phyloP scores from a whole-genome alignment of 2,113 vertebrate genomes.

The Callipepla californica region DNA sequence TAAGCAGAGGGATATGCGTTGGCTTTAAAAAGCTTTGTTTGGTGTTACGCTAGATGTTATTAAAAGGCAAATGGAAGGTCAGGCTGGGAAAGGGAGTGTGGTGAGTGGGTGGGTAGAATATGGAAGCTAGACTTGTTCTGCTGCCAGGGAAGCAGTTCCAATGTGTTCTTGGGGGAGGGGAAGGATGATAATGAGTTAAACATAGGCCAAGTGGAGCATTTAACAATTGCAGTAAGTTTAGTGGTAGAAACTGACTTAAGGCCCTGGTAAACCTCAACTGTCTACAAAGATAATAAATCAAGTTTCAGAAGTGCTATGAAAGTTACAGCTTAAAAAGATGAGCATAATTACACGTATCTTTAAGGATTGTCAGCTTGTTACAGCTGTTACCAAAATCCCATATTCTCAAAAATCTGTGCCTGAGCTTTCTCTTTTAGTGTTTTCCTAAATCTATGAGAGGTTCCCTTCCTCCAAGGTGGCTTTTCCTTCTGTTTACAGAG shows the following conservation, averaged over 20 bases:
- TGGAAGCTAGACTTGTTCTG: background rate
- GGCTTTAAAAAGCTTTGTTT: background rate
- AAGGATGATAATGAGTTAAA: background rate
- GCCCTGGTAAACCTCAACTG: background rate
- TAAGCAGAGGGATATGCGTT: background rate
- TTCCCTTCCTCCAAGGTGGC: background rate
- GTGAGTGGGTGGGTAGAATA: background rate
- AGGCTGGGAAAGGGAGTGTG: background rate
- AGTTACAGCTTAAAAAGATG: background rate
- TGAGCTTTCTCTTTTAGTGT: background rate
- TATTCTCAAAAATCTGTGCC: background rate
- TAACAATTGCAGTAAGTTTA: background rate
- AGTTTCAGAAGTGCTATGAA: background rate
- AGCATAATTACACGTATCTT: background rate
- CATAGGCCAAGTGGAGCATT: background rate
- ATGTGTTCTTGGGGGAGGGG: background rate
- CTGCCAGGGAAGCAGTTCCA: background rate
- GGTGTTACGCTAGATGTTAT: background rate
- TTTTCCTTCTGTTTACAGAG: background rate
- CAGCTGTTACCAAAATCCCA: background rate
- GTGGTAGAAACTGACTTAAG: background rate
- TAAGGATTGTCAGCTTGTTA: background rate
- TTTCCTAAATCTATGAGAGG: background rate
- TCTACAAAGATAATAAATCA: background rate
- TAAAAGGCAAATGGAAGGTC: conserved; percentile 5